Percentiles rank a stretch among this genome's conserved stretches.
These are phyloP conservation scores for Dufourea novaeangliae DNA, from an alignment of 1,140 invertebrate genomes.

Conservation along the genomic window DNA sequence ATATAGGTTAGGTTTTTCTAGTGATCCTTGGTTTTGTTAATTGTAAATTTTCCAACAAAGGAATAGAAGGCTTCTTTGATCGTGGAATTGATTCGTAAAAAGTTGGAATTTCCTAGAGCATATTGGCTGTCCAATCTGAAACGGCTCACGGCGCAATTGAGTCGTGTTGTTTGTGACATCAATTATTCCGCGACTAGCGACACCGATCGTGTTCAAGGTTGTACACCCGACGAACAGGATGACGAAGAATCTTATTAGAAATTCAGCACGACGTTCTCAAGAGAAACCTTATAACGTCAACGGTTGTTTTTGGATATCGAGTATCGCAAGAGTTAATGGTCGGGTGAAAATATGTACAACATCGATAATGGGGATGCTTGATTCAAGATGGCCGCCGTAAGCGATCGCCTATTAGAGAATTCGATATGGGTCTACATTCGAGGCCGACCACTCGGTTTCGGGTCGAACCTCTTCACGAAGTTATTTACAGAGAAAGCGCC, in stretches of 20 bases:
- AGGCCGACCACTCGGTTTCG: not conserved
- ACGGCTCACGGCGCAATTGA: no score
- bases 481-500: conserved; percentile 35
- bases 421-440: conserved; percentile 6
- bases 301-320: conserved; percentile 4
- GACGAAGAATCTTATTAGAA: not conserved
- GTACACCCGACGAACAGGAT: not conserved
- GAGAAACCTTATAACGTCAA: conserved; percentile 10
- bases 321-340: not conserved
- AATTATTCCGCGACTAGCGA: not conserved
- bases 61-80: no score
- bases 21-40: no score
- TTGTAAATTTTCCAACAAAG: no score
- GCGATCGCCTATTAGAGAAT: not conserved
- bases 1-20: no score
- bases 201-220: not conserved
- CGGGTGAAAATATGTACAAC: no score
- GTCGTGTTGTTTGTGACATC: not conserved
- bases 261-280: not conserved
- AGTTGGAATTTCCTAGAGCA: no score
- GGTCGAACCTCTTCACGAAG: not conserved
- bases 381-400: not conserved
- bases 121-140: no score
- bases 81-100: no score
- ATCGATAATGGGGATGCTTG: not conserved